Conservation (phyloP, 2,113 vertebrate species). For the Bettongia penicillata region DNA sequence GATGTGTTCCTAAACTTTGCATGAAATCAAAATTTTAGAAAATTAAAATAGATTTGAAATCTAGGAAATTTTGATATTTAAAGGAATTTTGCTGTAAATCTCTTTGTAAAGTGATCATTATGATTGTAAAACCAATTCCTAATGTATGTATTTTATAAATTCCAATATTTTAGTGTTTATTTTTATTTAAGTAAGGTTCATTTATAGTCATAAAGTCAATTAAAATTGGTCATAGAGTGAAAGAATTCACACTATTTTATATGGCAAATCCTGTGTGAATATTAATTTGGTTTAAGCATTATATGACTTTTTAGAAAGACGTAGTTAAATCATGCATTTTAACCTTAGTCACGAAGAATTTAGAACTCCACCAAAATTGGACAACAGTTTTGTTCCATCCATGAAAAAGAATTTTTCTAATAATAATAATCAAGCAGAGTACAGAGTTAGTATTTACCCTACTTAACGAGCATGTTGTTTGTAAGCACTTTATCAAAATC, state of each 20-base stretch:
- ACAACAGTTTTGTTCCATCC: conserved; percentile 6
- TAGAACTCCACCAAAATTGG: conserved; percentile 9
- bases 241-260: conserved; percentile 39
- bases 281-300: not conserved
- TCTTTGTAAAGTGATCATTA: conserved; percentile 29
- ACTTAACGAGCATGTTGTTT: not conserved
- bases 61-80: conserved; percentile 9
- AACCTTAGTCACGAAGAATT: not conserved
- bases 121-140: not conserved
- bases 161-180: not conserved
- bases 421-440: not conserved
- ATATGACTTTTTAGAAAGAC: conserved; percentile 10
- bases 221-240: not conserved
- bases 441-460: conserved; percentile 8
- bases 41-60: conserved; percentile 38
- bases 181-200: not conserved
- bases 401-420: not conserved
- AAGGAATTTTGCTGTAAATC: not conserved
- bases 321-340: conserved; percentile 5
- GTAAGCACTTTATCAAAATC: conserved; percentile 17
- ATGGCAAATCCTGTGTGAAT: not conserved
- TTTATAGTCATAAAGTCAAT: conserved; percentile 1
- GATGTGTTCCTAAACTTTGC: not conserved
- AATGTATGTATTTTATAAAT: conserved; percentile 2
- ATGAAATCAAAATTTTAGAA: conserved; percentile 9